Conservation (phyloP, 2,797 vertebrate species). For the Tadarida brasiliensis region DNA sequence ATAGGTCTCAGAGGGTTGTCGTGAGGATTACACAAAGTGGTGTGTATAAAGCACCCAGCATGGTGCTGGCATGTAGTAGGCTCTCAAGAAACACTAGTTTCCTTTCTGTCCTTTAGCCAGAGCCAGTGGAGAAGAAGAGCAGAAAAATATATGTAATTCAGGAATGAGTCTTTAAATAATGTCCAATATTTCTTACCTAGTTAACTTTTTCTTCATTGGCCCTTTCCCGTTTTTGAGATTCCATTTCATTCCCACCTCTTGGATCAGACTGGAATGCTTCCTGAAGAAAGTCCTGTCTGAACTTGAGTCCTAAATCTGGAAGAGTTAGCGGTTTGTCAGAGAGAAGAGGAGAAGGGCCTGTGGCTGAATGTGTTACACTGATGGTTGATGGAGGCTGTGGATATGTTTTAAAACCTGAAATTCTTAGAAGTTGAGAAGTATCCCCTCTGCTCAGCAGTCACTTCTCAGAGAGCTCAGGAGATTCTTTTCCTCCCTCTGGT, state of each 20-base stretch:
- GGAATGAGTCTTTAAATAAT: not conserved
- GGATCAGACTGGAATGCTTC: not conserved
- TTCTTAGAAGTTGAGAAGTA: not conserved
- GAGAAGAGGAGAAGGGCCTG: not conserved
- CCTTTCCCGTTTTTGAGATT: conserved; percentile 33
- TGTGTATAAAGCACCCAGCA: not conserved
- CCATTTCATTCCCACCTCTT: not conserved
- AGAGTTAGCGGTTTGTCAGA: not conserved
- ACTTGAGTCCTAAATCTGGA: conserved; percentile 17
- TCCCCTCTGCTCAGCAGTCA: not conserved
- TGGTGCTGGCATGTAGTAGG: not conserved
- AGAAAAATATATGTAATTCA: not conserved
- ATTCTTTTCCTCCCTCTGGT: not conserved
- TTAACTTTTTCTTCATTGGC: not conserved
- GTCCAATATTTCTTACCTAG: not conserved
- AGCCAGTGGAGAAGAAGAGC: not conserved
- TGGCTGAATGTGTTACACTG: not conserved
- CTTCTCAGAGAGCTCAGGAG: not conserved
- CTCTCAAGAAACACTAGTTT: not conserved
- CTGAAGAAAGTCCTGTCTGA: not conserved
- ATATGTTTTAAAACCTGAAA: not conserved
- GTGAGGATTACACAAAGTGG: not conserved
- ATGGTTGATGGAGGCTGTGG: not conserved
- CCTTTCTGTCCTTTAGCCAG: not conserved
- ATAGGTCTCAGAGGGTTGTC: conserved; percentile 4